Conservation (phyloP, 2,888 invertebrate genomes). For the Chrysolina americana region DNA sequence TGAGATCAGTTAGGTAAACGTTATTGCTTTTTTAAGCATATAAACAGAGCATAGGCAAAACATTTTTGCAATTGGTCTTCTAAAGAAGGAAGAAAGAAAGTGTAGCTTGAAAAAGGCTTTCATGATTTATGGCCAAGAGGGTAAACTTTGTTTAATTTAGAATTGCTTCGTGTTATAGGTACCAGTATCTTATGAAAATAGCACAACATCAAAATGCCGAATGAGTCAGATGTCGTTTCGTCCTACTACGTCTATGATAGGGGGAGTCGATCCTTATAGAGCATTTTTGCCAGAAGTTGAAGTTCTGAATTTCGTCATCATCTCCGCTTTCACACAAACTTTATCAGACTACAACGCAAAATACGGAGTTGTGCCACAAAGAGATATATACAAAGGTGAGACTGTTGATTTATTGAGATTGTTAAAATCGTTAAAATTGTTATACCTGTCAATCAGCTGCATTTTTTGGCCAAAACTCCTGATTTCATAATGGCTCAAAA, state of each 20-base stretch:
- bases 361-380: constrained; percentile 52
- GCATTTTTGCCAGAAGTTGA: constrained; percentile 51
- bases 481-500: too few relatives aligned
- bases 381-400: constrained; percentile 54
- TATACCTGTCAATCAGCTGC: too few relatives aligned
- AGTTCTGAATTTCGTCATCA: constrained; percentile 50
- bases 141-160: too few relatives aligned
- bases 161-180: not conserved
- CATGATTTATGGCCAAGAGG: too few relatives aligned
- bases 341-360: constrained; percentile 42
- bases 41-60: too few relatives aligned
- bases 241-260: not conserved
- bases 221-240: constrained; percentile 7
- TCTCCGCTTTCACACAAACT: constrained; percentile 44
- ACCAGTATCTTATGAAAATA: not conserved
- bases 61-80: too few relatives aligned
- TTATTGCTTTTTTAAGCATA: too few relatives aligned
- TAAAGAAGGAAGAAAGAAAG: too few relatives aligned
- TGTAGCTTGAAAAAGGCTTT: too few relatives aligned
- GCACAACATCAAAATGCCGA: not conserved
- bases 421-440: too few relatives aligned
- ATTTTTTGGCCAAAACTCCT: too few relatives aligned
- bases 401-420: not conserved
- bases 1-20: too few relatives aligned
- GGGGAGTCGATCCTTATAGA: constrained; percentile 38